Evolutionary conservation across 2,888 invertebrate genomes (phyloP).

Genomic region (Elegia similella): DNA sequence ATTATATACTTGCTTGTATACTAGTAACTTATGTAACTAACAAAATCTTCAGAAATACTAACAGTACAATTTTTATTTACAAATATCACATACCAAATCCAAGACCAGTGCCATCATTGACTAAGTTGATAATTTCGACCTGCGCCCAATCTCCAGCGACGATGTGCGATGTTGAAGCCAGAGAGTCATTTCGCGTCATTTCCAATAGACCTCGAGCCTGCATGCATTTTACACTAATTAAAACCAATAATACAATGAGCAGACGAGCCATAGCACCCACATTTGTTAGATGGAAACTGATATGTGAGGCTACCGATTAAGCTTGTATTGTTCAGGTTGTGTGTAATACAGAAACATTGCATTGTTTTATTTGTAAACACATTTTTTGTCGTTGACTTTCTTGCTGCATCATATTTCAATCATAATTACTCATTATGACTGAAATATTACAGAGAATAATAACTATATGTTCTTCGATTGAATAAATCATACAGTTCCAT

Average conservation of each 20-base stretch:
- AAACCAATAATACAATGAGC: not conserved
- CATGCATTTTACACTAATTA: slow-evolving; percentile 20
- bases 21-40: too few relatives aligned
- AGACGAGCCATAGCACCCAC: not conserved
- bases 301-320: not conserved
- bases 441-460: too few relatives aligned
- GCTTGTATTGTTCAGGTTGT: not conserved
- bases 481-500: too few relatives aligned
- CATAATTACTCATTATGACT: too few relatives aligned
- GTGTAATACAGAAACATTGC: not conserved
- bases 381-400: not conserved
- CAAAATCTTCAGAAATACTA: too few relatives aligned
- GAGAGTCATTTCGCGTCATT: slow-evolving; percentile 79
- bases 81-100: slow-evolving; percentile 90
- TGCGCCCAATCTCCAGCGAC: slow-evolving; percentile 96
- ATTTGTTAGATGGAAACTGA: not conserved
- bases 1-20: too few relatives aligned
- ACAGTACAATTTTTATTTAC: not conserved
- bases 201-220: slow-evolving; percentile 84
- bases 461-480: too few relatives aligned
- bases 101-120: slow-evolving; percentile 98
- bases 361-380: slow-evolving; percentile 6
- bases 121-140: slow-evolving; percentile 97
- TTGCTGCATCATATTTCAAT: not conserved
- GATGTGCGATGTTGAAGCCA: slow-evolving; percentile 62